These are phyloP conservation scores for Conopomorpha cramerella DNA, from an alignment of 1,140 invertebrate species.

Conservation along the genomic window DNA sequence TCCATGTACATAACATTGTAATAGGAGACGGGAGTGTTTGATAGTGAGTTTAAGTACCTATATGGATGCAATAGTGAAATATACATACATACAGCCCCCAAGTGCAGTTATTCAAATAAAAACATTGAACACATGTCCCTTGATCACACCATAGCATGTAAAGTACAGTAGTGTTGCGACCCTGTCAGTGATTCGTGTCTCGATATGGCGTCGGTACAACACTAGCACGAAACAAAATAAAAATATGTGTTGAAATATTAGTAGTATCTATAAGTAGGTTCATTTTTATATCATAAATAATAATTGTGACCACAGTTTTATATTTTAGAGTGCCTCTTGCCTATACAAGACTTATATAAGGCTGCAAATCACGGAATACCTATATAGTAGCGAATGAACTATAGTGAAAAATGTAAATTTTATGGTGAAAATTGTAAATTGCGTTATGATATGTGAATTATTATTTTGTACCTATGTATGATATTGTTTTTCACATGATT, in stretches of 20 bases:
- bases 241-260: conserved; percentile 33
- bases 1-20: conserved; percentile 41
- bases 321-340: conserved; percentile 64
- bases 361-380: conserved; percentile 61
- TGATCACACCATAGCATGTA: no score
- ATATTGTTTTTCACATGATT: no score
- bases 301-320: conserved; percentile 62
- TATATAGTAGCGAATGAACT: conserved; percentile 50
- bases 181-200: no score
- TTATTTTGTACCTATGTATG: neutral
- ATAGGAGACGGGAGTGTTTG: conserved; percentile 30
- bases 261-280: conserved; percentile 40
- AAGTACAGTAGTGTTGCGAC: no score
- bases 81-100: conserved; percentile 38
- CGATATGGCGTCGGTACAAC: conserved; percentile 7
- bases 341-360: conserved; percentile 63
- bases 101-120: conserved; percentile 64
- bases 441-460: conserved; percentile 49
- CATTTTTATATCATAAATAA: conserved; percentile 53
- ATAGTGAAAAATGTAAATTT: conserved; percentile 50
- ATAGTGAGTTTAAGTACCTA: conserved; percentile 38
- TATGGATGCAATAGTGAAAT: conserved; percentile 43
- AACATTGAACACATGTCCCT: conserved; percentile 53
- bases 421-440: conserved; percentile 61
- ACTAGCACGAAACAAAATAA: conserved; percentile 47